Conservation (phyloP, 2,797 vertebrate genomes). For the Botia almorhae region DNA sequence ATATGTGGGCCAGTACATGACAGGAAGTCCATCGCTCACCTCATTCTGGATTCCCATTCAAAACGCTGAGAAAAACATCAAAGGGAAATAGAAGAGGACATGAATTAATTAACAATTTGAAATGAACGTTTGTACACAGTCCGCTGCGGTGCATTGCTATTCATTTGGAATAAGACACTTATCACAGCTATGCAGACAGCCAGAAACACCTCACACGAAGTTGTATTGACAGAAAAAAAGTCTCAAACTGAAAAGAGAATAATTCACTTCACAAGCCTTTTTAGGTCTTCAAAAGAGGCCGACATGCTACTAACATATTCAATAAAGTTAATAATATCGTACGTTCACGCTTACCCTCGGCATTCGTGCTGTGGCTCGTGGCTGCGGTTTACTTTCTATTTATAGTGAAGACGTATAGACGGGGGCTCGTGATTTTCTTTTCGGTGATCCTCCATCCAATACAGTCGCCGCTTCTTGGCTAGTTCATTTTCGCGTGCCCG, state of each 20-base stretch:
- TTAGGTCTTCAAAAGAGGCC: conserved; percentile 68
- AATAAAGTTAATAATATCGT: conserved; percentile 41
- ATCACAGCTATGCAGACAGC: conserved; percentile 79
- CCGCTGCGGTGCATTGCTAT: conserved; percentile 79
- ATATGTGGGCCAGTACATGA: conserved; percentile 65
- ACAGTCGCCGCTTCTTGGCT: not conserved
- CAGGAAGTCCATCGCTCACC: conserved; percentile 70
- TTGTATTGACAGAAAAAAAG: conserved; percentile 79
- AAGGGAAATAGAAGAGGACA: conserved; percentile 70
- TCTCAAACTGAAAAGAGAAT: conserved; percentile 73
- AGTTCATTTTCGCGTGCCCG: not conserved
- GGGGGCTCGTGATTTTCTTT: conserved; percentile 5
- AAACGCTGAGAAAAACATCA: conserved; percentile 78
- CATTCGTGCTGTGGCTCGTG: conserved; percentile 14
- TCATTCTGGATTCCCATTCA: conserved; percentile 78
- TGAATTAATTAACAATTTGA: conserved; percentile 84
- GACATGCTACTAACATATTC: conserved; percentile 37
- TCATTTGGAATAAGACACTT: conserved; percentile 81
- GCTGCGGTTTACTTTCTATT: conserved; percentile 38
- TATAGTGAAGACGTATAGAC: conserved; percentile 5
- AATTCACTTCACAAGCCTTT: conserved; percentile 81
- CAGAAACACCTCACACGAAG: conserved; percentile 79
- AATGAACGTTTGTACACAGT: conserved; percentile 75
- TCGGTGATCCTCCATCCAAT: not conserved
- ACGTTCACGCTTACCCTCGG: conserved; percentile 10